Base-by-base conservation (phyloP, 2,888 invertebrate species). In the Lochmaea capreae region DNA sequence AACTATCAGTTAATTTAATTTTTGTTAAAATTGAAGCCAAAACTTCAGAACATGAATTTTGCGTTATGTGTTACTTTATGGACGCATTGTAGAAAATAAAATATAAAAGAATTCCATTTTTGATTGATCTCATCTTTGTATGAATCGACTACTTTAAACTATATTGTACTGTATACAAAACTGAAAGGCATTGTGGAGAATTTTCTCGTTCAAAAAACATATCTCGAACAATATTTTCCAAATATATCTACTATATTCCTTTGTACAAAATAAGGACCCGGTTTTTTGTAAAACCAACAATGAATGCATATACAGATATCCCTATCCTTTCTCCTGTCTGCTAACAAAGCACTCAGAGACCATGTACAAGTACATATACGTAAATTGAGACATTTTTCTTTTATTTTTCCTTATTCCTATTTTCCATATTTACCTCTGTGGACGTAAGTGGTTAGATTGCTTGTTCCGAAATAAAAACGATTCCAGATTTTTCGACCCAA, bases 231-330 rank as follows among this genome's bases (percentile, higher is more conserved):
- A 69, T 69, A 52, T n/a, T 49, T 62, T 49, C 52, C 49, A 69
- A 49, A 65, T 49, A 65, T 49, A 65, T 16, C 26, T 69, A 6
- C 69, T 62, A 62, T 65, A 71, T 74, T 71, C 59, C 68, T 71
- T 71, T 74, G 71, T 74, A 59, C 61, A 74, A 74, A 63, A 72
- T 72, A 68, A 74, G 71, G 74, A 59, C 52, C 70, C 68, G 62
- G n/a, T n/a, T 42, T 71, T 72, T 67, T 67, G 63, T 68, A 68
- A 59, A 72, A 74, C 65, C 71, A 72, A 74, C 74, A 74, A 74
- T 72, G 68, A 71, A 74, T 72, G 67, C 67, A 71, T 67, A 74
- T 54, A 65, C 63, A 71, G 62, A 22, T 67, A 57, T 54, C 63
- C 22, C 43, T 33, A 73, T 68, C 65, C 65, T 68, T 63, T 71